Evolutionary conservation across 2,797 vertebrate genomes (phyloP), one percentile per base, ranked within the genome.

Genomic region (Coregonus ussuriensis): DNA sequence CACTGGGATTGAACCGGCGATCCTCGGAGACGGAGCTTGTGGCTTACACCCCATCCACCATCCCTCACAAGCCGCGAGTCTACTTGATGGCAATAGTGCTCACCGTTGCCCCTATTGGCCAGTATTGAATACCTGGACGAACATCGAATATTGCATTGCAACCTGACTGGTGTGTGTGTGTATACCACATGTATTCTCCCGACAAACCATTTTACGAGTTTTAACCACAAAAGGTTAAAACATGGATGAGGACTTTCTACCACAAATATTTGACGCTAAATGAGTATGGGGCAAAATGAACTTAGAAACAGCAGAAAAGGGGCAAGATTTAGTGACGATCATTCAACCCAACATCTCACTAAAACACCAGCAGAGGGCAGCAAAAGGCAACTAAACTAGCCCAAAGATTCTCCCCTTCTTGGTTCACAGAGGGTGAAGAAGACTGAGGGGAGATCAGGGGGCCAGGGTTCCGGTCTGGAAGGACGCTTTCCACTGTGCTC

Each of bases 301-400:
- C 14, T 16, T 33, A 31, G 68, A n/a, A 70, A 47, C 16, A 70
- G 37, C 67, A 31, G 6, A 9, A 66, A 66, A 66, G 29, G 63
- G 63, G 25, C 31, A 16, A 18, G 29, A 25, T 70, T 7, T 9
- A 21, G 33, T 18, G 37, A 18, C 3, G 33, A 21, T 7, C 35
- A 18, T n/a, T 70, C 2, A 71, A 3, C 21, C 2, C 67, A 54
- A 11, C 21, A 1, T 56, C 71, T 54, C 54, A 66, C 14, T 72
- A n/a, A 0, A 0, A 0, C 3, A 78, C 88, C 92, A 91, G 85
- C 82, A 92, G 90, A 79, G 79, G 91, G 91, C 85, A 91, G 91
- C 92, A 93, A 47, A 92, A 59, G 81, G 31, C 18, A 77, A 82
- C 63, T 74, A 9, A 67, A 41, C 16, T 41, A 16, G 2, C n/a